These are phyloP conservation scores for Pterocles gutturalis DNA, from an alignment of 2,113 vertebrate species.

Conservation along the genomic window DNA sequence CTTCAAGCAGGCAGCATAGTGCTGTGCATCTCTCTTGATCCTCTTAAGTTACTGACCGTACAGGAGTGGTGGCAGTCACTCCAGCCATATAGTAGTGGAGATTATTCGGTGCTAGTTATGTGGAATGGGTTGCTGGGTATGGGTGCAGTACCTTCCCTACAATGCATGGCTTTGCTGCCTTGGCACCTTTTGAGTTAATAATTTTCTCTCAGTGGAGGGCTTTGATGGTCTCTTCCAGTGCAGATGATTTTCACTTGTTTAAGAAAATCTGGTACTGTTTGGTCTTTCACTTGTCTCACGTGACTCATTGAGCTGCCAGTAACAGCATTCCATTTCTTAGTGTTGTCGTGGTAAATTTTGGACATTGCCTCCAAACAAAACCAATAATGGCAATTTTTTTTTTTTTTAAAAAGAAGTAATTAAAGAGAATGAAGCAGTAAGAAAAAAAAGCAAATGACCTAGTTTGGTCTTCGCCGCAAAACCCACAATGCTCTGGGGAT, in stretches of 20 bases:
- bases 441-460: slow-evolving; percentile 62
- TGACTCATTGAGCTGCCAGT: slow-evolving; percentile 52
- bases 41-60: not conserved
- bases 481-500: slow-evolving; percentile 63
- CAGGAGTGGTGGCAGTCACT: not conserved
- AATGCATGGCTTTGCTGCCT: not conserved
- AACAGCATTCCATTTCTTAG: slow-evolving; percentile 42
- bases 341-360: slow-evolving; percentile 65
- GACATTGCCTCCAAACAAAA: slow-evolving; percentile 40
- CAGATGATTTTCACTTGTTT: slow-evolving; percentile 54
- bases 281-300: slow-evolving; percentile 6
- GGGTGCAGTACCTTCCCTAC: not conserved
- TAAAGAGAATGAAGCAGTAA: slow-evolving; percentile 47
- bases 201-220: not conserved
- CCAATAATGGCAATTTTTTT: slow-evolving; percentile 34
- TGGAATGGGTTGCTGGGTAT: not conserved
- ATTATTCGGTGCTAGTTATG: accelerated
- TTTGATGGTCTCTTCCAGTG: not conserved
- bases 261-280: slow-evolving; percentile 46
- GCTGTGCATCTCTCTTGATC: not conserved
- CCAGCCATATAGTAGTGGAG: not conserved
- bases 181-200: slow-evolving; percentile 38
- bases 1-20: not conserved
- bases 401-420: slow-evolving; percentile 22
- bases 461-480: slow-evolving; percentile 64